A percentile compares a stretch with the other conserved stretches of the same genome.
These are phyloP conservation scores for Drosophila pruinosa DNA, from an alignment of 1,140 invertebrate genomes.

Conservation along the genomic window DNA sequence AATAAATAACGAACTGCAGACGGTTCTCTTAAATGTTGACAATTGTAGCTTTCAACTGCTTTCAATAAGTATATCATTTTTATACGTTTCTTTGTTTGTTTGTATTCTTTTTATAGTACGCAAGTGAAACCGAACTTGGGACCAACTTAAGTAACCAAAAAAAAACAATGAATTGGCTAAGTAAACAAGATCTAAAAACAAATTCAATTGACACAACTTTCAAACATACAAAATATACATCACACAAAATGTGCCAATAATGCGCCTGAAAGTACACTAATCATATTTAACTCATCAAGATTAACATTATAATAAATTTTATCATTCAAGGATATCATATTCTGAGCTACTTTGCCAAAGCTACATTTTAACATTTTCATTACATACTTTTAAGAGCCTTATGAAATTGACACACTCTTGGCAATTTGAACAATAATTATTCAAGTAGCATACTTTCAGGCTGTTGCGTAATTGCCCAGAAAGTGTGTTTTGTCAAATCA, in stretches of 20 bases:
- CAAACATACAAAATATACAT: slow-evolving; percentile 15
- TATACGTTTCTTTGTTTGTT: slow-evolving; percentile 52
- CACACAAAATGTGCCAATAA: slow-evolving; percentile 62
- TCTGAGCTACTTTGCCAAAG: not conserved
- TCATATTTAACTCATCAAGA: slow-evolving; percentile 4
- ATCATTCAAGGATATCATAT: not conserved
- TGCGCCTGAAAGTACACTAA: slow-evolving; percentile 38
- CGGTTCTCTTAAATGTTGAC: slow-evolving; percentile 33
- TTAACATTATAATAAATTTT: not conserved
- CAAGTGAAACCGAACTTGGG: slow-evolving; percentile 70
- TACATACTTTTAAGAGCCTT: not conserved
- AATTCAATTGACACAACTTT: not conserved
- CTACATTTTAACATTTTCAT: not conserved
- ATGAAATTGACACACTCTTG: not conserved
- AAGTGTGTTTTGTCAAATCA: not conserved
- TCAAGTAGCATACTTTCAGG: too few species aligned
- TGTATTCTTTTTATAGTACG: slow-evolving; percentile 65
- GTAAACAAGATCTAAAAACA: slow-evolving; percentile 45
- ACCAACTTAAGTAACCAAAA: slow-evolving; percentile 53
- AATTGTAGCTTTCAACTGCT: slow-evolving; percentile 26
- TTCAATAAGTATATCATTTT: slow-evolving; percentile 30
- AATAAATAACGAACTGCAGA: slow-evolving; percentile 53
- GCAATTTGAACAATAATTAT: too few species aligned
- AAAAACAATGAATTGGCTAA: slow-evolving; percentile 63
- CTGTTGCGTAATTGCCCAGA: not conserved